These are phyloP conservation scores for Mylabris sibirica DNA, from an alignment of 2,888 invertebrate species.

Conservation along the genomic window DNA sequence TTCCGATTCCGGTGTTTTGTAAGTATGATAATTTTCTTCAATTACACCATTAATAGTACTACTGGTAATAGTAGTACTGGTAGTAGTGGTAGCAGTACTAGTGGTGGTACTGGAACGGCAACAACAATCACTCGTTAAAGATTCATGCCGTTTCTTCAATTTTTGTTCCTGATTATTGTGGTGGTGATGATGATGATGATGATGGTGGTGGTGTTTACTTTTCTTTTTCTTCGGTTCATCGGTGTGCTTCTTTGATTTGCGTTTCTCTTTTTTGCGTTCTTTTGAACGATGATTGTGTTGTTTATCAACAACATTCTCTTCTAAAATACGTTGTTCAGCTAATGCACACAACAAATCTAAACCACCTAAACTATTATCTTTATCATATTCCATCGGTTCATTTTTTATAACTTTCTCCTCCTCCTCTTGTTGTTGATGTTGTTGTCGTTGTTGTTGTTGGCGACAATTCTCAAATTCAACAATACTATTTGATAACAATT, in stretches of 20 bases:
- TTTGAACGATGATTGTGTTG: slow-evolving; percentile 37
- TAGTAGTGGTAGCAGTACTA: neutral
- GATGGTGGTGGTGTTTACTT: slow-evolving; percentile 46
- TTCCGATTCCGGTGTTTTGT: slow-evolving; percentile 60
- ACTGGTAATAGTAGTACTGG: slow-evolving; percentile 19
- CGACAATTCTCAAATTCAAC: slow-evolving; percentile 74
- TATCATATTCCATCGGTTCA: slow-evolving; percentile 61
- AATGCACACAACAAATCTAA: slow-evolving; percentile 82
- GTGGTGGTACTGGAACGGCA: neutral
- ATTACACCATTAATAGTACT: slow-evolving; percentile 19
- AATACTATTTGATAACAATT: slow-evolving; percentile 84
- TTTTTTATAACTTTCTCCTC: slow-evolving; percentile 52
- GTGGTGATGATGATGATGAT: slow-evolving; percentile 14
- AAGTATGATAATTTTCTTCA: slow-evolving; percentile 50
- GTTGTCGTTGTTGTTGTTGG: slow-evolving; percentile 42
- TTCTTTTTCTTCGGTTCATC: slow-evolving; percentile 60
- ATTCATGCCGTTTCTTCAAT: slow-evolving; percentile 40
- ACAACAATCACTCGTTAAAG: slow-evolving; percentile 10
- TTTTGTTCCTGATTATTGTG: slow-evolving; percentile 32
- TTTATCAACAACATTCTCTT: slow-evolving; percentile 71
- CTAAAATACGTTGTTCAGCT: slow-evolving; percentile 83
- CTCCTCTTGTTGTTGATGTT: too few relatives aligned
- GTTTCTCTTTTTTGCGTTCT: slow-evolving; percentile 61
- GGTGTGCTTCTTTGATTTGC: slow-evolving; percentile 57
- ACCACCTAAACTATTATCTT: slow-evolving; percentile 65